A percentile compares a stretch with the other conserved stretches of the same genome.
Evolutionary conservation across 2,888 invertebrate genomes (phyloP).

Genomic region (Sialis fuliginosa): DNA sequence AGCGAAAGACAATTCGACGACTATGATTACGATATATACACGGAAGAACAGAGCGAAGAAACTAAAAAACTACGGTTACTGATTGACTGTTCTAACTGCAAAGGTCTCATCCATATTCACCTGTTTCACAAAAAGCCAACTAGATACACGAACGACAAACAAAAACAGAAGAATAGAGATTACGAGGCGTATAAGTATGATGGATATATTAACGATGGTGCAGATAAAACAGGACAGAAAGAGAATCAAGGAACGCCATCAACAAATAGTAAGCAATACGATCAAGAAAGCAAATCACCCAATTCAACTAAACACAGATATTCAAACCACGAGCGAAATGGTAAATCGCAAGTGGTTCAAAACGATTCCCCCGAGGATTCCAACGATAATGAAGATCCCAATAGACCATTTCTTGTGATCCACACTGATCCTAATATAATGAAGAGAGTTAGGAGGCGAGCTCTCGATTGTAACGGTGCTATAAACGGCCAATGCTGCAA

Average conservation of each 20-base stretch:
- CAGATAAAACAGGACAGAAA: neutral
- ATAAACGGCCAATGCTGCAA: constrained; percentile 65
- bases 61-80: constrained; percentile 48
- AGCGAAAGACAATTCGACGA: neutral
- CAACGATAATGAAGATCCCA: constrained; percentile 28
- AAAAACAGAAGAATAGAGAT: neutral
- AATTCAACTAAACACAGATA: neutral
- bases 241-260: neutral
- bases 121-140: constrained; percentile 24
- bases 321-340: constrained; percentile 5
- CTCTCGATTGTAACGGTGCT: constrained; percentile 64
- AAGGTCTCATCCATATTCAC: constrained; percentile 50
- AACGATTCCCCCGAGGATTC: neutral
- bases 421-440: constrained; percentile 54
- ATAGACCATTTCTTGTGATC: constrained; percentile 70
- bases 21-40: constrained; percentile 10
- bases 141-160: neutral
- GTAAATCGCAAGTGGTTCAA: neutral
- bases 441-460: constrained; percentile 56
- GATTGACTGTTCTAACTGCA: constrained; percentile 73
- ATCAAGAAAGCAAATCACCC: neutral
- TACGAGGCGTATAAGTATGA: constrained; percentile 3
- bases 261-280: neutral
- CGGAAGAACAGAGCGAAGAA: constrained; percentile 12
- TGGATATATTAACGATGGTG: constrained; percentile 1